These are phyloP conservation scores for Fringilla coelebs DNA, from an alignment of 2,797 vertebrate genomes.

Conservation along the genomic window DNA sequence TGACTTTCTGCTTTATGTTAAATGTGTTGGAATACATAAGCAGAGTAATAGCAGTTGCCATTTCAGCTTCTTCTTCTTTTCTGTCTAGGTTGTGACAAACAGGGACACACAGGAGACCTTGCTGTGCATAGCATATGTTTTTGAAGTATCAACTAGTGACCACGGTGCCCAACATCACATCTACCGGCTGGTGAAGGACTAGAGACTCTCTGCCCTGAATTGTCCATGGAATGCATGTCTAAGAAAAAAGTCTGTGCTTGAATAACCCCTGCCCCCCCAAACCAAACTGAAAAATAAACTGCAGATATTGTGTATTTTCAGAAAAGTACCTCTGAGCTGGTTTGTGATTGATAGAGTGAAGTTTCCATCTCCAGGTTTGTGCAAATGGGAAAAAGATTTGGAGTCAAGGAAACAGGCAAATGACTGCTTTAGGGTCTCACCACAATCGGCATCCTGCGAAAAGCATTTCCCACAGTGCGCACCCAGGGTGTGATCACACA, in stretches of 20 bases:
- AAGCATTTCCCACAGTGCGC: not conserved
- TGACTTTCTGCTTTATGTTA: not conserved
- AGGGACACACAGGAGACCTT: constrained; percentile 79
- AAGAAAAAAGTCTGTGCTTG: constrained; percentile 46
- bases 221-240: constrained; percentile 40
- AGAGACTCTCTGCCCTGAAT: constrained; percentile 43
- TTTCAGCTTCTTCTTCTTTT: constrained; percentile 46
- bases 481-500: not conserved
- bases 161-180: constrained; percentile 78
- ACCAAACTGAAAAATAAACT: constrained; percentile 72
- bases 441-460: not conserved
- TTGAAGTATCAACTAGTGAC: constrained; percentile 80
- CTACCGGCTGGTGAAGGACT: constrained; percentile 79
- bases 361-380: not conserved
- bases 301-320: constrained; percentile 67
- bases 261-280: constrained; percentile 8
- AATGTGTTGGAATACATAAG: not conserved
- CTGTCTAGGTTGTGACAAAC: constrained; percentile 63
- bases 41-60: not conserved
- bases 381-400: not conserved
- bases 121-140: constrained; percentile 79
- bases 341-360: constrained; percentile 18
- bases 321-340: constrained; percentile 60
- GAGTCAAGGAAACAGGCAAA: not conserved
- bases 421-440: not conserved